Evolutionary conservation across 2,113 vertebrate species (phyloP).

Genomic region (Marmota monax): DNA sequence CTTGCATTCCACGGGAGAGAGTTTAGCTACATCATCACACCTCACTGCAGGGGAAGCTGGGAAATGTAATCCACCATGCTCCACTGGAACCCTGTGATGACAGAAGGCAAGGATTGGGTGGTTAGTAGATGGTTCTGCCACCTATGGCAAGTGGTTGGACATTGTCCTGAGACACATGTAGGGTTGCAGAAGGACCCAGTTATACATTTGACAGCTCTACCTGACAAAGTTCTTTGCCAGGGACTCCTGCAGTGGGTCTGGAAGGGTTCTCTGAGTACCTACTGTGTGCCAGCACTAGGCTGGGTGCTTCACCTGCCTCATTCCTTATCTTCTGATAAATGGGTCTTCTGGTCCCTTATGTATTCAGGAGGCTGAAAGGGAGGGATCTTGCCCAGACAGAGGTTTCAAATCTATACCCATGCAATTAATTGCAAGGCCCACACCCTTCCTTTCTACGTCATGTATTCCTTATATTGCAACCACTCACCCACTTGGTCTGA

Average conservation of each 20-base stretch:
- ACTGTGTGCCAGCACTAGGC: not conserved
- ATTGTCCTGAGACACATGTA: not conserved
- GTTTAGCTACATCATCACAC: not conserved
- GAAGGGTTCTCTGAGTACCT: not conserved
- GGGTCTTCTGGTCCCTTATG: not conserved
- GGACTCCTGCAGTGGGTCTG: not conserved
- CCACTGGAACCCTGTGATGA: not conserved
- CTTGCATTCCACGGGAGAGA: not conserved
- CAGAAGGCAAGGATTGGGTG: not conserved
- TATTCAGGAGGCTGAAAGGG: not conserved
- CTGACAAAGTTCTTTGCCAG: not conserved
- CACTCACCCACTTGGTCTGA: not conserved
- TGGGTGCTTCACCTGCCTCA: not conserved
- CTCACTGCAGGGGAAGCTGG: not conserved
- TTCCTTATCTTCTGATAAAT: not conserved
- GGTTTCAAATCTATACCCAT: not conserved
- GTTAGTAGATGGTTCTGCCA: not conserved
- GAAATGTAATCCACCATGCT: not conserved
- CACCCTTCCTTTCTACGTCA: no score
- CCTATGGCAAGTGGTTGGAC: not conserved
- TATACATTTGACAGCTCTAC: not conserved
- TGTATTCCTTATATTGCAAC: accelerated
- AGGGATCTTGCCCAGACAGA: not conserved
- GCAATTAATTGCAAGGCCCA: not conserved
- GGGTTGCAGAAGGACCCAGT: not conserved